These are phyloP conservation scores for Synchiropus splendidus DNA, from an alignment of 2,113 vertebrate genomes.

Conservation along the genomic window DNA sequence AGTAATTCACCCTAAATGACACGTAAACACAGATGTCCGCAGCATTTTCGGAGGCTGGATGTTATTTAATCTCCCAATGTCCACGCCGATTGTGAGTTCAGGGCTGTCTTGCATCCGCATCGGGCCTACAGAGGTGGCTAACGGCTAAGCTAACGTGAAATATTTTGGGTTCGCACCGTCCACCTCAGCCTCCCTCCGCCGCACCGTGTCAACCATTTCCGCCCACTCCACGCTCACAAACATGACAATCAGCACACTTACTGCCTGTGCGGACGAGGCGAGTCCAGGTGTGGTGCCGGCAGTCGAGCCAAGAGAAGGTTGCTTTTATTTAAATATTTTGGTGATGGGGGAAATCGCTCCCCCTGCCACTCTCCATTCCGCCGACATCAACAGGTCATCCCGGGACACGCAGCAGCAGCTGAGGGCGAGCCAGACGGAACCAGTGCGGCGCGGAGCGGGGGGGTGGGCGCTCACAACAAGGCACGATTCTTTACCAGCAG, in stretches of 20 bases:
- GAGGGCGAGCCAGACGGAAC: constrained; percentile 72
- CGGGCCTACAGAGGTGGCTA: constrained; percentile 54
- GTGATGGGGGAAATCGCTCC: constrained; percentile 60
- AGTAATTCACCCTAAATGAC: too few species aligned
- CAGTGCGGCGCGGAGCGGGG: constrained; percentile 56
- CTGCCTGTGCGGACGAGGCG: constrained; percentile 36
- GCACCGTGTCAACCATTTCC: constrained; percentile 38
- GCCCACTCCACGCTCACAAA: constrained; percentile 2
- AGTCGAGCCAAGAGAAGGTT: constrained; percentile 27
- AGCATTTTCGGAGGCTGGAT: too few species aligned
- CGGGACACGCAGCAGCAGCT: constrained; percentile 73
- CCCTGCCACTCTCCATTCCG: constrained; percentile 68
- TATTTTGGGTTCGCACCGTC: constrained; percentile 55
- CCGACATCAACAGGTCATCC: constrained; percentile 79
- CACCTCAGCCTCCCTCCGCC: constrained; percentile 33
- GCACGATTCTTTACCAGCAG: constrained; percentile 43
- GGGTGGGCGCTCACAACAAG: constrained; percentile 49
- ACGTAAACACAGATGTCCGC: too few species aligned
- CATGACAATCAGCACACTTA: constrained; percentile 31
- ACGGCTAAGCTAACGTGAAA: constrained; percentile 59
- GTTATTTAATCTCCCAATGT: too few species aligned
- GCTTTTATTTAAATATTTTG: constrained; percentile 55
- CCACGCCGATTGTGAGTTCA: too few species aligned
- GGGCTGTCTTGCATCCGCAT: constrained; percentile 32
- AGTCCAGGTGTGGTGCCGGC: constrained; percentile 36